phyloP scores from a whole-genome alignment of 2,888 invertebrate genomes.

The Tipula confusa region DNA sequence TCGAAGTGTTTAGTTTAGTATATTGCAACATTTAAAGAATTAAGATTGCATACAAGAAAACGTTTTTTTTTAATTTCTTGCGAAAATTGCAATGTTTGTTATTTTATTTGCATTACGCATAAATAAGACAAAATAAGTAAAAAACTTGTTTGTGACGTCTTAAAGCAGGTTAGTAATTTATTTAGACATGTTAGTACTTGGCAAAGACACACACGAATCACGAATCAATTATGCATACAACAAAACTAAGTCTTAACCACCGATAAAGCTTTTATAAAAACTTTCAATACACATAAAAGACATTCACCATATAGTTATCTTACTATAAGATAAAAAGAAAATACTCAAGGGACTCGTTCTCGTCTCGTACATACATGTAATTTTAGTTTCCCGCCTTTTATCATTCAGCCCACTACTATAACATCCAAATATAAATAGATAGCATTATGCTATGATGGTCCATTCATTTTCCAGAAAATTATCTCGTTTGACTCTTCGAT shows the following conservation, averaged over 20 bases:
- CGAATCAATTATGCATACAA: background rate
- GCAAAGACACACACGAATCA: no score
- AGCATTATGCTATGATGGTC: background rate
- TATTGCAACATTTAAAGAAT: no score
- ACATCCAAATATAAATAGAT: background rate
- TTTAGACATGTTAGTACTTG: no score
- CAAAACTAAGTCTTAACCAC: background rate
- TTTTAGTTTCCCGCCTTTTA: constrained; percentile 8
- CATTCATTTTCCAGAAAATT: background rate
- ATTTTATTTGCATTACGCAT: no score
- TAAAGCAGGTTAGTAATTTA: no score
- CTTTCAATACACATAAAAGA: background rate
- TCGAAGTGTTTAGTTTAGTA: no score
- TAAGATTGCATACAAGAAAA: no score
- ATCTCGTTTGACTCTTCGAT: constrained; percentile 12
- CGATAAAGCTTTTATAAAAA: background rate
- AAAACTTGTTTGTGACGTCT: no score
- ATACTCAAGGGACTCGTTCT: background rate
- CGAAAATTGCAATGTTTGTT: no score
- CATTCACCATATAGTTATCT: background rate
- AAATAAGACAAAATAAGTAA: no score
- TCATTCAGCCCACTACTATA: background rate
- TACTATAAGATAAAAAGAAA: background rate
- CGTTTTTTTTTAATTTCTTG: no score
- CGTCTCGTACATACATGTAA: background rate